Percentiles rank a stretch among this genome's conserved stretches.
phyloP scores from a whole-genome alignment of 1,140 invertebrate species.

The Condylostylus longicornis region DNA sequence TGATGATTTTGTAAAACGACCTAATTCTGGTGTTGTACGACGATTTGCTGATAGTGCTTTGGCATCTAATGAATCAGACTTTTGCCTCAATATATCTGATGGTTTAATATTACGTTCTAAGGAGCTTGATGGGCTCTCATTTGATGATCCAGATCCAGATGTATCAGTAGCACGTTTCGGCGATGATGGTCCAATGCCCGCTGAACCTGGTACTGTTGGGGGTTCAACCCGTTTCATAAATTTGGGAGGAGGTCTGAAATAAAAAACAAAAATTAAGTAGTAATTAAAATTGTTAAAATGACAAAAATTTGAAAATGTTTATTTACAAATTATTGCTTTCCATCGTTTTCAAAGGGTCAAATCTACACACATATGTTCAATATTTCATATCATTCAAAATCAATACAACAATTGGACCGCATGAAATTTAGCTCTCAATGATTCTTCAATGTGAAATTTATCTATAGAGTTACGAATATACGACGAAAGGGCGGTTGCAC shows the following conservation, averaged over 20 bases:
- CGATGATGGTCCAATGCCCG: constrained; percentile 18
- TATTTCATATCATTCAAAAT: too few species aligned
- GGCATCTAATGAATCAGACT: constrained; percentile 27
- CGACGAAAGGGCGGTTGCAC: too few species aligned
- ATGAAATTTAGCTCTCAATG: too few species aligned
- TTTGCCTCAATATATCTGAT: constrained; percentile 28
- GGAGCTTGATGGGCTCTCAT: constrained; percentile 25
- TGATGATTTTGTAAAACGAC: constrained; percentile 22
- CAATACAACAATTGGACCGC: too few species aligned
- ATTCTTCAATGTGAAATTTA: too few species aligned
- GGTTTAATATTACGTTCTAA: constrained; percentile 30
- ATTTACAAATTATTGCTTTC: neutral
- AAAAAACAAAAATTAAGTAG: constrained; percentile 2
- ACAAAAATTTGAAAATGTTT: constrained; percentile 3
- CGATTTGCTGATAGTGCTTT: constrained; percentile 18
- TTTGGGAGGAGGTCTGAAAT: constrained; percentile 44
- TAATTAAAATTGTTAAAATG: constrained; percentile 2
- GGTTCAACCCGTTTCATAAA: constrained; percentile 40
- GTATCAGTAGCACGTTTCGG: constrained; percentile 22
- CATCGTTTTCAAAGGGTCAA: too few species aligned
- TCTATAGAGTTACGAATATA: too few species aligned
- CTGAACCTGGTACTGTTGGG: constrained; percentile 33
- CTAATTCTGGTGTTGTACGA: constrained; percentile 27
- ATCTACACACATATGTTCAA: too few species aligned
- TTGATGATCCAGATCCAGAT: constrained; percentile 15